These are phyloP conservation scores for Squalus acanthias DNA, from an alignment of 2,797 vertebrate species.

Conservation along the genomic window DNA sequence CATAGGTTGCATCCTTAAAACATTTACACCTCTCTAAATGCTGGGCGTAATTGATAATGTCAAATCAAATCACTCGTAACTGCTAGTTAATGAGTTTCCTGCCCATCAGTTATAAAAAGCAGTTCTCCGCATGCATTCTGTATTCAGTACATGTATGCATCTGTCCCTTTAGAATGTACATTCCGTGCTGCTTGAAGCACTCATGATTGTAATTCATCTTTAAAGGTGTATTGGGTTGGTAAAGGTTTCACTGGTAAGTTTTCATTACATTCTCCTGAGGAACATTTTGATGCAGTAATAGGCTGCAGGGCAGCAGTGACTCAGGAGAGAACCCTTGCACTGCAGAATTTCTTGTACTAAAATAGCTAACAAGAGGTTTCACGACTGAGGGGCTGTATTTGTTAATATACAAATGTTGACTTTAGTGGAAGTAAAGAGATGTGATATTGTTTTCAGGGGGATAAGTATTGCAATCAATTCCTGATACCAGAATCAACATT, in stretches of 20 bases:
- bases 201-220: conserved; percentile 5
- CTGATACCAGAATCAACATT: background rate
- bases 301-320: background rate
- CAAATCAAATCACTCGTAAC: background rate
- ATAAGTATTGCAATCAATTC: background rate
- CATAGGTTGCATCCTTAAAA: background rate
- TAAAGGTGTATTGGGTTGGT: background rate
- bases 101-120: background rate
- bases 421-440: background rate
- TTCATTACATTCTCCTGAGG: background rate
- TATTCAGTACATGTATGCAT: background rate
- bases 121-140: background rate
- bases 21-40: background rate
- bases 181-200: background rate
- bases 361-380: background rate
- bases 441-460: background rate
- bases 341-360: background rate
- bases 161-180: background rate
- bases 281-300: conserved; percentile 1
- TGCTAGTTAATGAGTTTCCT: conserved; percentile 25
- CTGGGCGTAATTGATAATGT: background rate
- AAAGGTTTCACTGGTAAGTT: background rate
- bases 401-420: background rate
- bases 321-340: background rate
- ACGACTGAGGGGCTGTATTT: no score